A percentile compares a stretch with the other conserved stretches of the same genome.
These are phyloP conservation scores for Anguilla marmorata DNA, from an alignment of 2,797 vertebrate species.

Conservation along the genomic window DNA sequence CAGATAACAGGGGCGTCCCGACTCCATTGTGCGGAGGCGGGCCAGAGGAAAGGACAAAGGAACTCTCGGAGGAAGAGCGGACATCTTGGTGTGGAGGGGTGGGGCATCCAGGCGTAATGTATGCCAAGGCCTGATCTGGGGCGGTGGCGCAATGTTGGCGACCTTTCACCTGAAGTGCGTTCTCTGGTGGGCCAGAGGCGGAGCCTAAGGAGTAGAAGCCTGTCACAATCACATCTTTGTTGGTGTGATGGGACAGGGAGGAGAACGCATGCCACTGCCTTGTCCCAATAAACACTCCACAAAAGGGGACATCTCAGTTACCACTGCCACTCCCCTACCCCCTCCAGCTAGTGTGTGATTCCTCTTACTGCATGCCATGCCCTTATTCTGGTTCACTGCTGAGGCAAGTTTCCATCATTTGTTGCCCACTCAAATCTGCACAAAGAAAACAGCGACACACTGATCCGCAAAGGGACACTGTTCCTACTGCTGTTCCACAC, in stretches of 20 bases:
- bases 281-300: slow-evolving; percentile 55
- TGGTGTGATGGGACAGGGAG: slow-evolving; percentile 66
- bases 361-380: slow-evolving; percentile 59
- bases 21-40: slow-evolving; percentile 66
- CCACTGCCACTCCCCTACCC: slow-evolving; percentile 46
- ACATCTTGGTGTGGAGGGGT: slow-evolving; percentile 59
- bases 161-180: slow-evolving; percentile 57
- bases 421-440: slow-evolving; percentile 97
- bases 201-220: slow-evolving; percentile 84
- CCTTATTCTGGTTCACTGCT: slow-evolving; percentile 77
- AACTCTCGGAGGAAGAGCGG: slow-evolving; percentile 59
- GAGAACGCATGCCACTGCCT: slow-evolving; percentile 72
- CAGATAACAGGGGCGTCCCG: slow-evolving; percentile 76
- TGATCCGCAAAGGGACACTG: too few species aligned
- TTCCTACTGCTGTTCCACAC: too few species aligned
- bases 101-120: slow-evolving; percentile 49
- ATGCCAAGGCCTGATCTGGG: slow-evolving; percentile 46
- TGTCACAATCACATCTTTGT: slow-evolving; percentile 88
- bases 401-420: slow-evolving; percentile 95
- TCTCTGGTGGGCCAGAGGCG: slow-evolving; percentile 57
- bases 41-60: slow-evolving; percentile 70
- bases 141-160: slow-evolving; percentile 56
- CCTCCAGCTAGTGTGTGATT: slow-evolving; percentile 56
- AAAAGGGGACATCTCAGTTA: slow-evolving; percentile 61
- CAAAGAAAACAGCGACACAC: slow-evolving; percentile 27